Percentiles rank a stretch among this genome's conserved stretches.
Evolutionary conservation across 2,113 vertebrate species (phyloP).

Genomic region (Cynopterus brachyotis): DNA sequence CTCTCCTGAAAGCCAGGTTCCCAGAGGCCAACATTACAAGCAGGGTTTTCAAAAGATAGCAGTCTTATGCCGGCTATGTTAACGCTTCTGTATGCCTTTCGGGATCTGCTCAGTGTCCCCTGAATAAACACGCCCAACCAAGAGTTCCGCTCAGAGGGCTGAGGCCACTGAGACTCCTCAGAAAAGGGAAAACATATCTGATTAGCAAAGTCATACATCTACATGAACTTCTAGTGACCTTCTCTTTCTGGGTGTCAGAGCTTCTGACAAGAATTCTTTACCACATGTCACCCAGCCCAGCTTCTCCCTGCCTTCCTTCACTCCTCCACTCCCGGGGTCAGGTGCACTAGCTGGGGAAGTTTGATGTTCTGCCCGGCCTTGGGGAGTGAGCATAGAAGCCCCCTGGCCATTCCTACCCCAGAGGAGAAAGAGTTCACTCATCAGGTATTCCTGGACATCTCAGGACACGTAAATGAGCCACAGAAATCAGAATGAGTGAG

Average conservation of each 20-base stretch:
- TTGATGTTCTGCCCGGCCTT: not conserved
- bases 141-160: no score
- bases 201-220: not conserved
- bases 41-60: not conserved
- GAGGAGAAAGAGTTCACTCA: not conserved
- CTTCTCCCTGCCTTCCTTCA: not conserved
- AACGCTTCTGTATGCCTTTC: not conserved
- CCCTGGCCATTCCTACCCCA: not conserved
- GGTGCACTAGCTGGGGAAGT: no score
- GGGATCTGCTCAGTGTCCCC: not conserved
- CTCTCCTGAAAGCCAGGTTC: not conserved
- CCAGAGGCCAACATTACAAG: not conserved
- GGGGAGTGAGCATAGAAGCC: not conserved
- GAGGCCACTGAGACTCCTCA: not conserved
- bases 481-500: not conserved
- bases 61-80: not conserved
- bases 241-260: not conserved
- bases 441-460: not conserved
- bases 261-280: not conserved
- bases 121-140: fast-evolving
- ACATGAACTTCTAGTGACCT: not conserved
- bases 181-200: not conserved
- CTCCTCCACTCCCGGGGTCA: not conserved
- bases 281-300: not conserved
- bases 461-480: not conserved